phyloP scores from a whole-genome alignment of 2,888 invertebrate genomes.

The Abrostola tripartita region DNA sequence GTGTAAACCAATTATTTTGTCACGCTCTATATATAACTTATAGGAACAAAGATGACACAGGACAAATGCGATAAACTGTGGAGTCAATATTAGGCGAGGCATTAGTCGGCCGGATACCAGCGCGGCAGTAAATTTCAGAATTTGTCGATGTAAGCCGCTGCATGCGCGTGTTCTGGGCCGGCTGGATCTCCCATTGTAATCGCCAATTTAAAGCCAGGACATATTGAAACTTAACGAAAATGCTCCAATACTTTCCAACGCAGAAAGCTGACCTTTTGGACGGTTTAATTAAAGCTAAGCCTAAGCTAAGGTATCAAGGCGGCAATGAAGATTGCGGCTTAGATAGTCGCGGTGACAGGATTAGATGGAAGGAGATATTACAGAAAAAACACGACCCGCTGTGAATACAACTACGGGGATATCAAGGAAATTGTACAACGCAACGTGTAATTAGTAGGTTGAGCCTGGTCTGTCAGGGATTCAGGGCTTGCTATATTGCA shows the following conservation, averaged over 20 bases:
- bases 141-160: slow-evolving; percentile 56
- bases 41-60: slow-evolving; percentile 18
- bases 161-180: slow-evolving; percentile 33
- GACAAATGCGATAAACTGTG: slow-evolving; percentile 38
- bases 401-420: slow-evolving; percentile 17
- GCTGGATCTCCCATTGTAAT: slow-evolving; percentile 45
- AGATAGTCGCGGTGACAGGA: slow-evolving; percentile 47
- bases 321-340: slow-evolving; percentile 50
- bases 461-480: background rate
- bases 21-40: slow-evolving; percentile 15
- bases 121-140: slow-evolving; percentile 55
- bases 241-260: slow-evolving; percentile 35
- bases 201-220: slow-evolving; percentile 47
- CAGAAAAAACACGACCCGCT: slow-evolving; percentile 22
- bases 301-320: slow-evolving; percentile 43
- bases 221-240: slow-evolving; percentile 51
- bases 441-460: background rate
- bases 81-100: slow-evolving; percentile 28
- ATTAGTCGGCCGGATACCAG: slow-evolving; percentile 34
- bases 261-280: slow-evolving; percentile 35
- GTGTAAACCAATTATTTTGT: background rate
- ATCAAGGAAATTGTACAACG: background rate
- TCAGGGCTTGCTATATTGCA: too few relatives aligned
- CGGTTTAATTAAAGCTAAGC: slow-evolving; percentile 54
- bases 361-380: slow-evolving; percentile 39